Evolutionary conservation across 2,113 vertebrate species (phyloP), one percentile per base, ranked within the genome.

Genomic region (Eubucco bourcierii): DNA sequence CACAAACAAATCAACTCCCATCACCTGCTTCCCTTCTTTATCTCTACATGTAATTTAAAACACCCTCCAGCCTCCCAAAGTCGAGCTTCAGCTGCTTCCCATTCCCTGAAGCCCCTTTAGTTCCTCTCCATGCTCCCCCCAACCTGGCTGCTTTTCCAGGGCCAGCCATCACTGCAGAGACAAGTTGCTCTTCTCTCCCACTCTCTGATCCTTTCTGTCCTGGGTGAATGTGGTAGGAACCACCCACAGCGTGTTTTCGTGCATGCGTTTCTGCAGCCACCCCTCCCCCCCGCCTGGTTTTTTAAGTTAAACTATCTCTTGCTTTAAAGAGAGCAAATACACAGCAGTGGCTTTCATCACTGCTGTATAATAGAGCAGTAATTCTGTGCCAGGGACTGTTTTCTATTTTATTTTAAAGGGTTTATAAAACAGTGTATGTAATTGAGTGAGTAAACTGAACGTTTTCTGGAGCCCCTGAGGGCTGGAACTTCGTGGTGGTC

Each of bases 401-500:
- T 96, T 96, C 95, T 97, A 97, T 96, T 97, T 97, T 95, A 96
- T 97, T 96, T 96, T 95, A 96, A 96, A 97, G 90, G 87, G 94
- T 96, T 97, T 97, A 96, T 95, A 97, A 96, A 97, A 95, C 91
- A 94, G 95, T 88, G 91, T 95, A 95, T 95, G 81, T 97, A 96
- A 97, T 95, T 96, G 96, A 97, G 96, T 97, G 95, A 96, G 90
- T 95, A 96, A 97, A 97, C 94, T 96, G 80, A 96, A 96, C 72
- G 84, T 96, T 95, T 97, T 96, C 93, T 94, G 93, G 90, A 93
- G 91, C 94, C 95, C 95, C 94, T 93, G 80, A 96, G 93, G 97
- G 87, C 94, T 96, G 93, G 91, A 94, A 92, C 96, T 98, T 98
- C 97, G 92, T 98, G 97, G 96, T 98, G 97, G 97, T 97, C 98